phyloP scores from a whole-genome alignment of 2,888 invertebrate genomes.

The Melanchra persicariae region DNA sequence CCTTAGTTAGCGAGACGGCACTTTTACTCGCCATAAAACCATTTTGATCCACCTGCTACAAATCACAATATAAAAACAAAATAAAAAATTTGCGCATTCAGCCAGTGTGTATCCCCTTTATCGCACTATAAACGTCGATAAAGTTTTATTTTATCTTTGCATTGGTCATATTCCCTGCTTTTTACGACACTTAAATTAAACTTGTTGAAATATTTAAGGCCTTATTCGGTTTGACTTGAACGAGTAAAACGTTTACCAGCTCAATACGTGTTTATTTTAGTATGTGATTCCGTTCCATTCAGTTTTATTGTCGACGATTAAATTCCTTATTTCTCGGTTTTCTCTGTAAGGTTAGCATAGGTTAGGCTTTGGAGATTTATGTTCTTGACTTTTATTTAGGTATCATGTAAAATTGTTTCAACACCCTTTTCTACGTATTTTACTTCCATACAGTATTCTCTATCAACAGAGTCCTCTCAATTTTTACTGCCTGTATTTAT shows the following conservation, averaged over 20 bases:
- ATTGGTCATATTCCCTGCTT: conserved; percentile 65
- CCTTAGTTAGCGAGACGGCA: no score
- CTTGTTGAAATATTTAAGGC: conserved; percentile 61
- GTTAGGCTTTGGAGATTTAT: conserved; percentile 20
- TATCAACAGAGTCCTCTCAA: not conserved
- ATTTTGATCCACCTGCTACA: not conserved
- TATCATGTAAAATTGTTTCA: not conserved
- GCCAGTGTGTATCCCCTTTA: conserved; percentile 46
- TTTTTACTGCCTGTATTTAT: not conserved
- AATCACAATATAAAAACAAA: conserved; percentile 16
- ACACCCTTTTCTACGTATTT: not conserved
- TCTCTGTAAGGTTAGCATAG: conserved; percentile 19
- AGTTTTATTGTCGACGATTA: conserved; percentile 42
- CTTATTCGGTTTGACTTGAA: conserved; percentile 47
- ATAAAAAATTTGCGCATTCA: conserved; percentile 9
- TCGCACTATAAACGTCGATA: conserved; percentile 60
- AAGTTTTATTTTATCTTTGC: conserved; percentile 69
- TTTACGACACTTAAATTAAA: conserved; percentile 68
- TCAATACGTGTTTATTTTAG: conserved; percentile 49
- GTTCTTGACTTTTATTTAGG: not conserved
- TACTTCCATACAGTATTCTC: not conserved
- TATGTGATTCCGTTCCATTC: conserved; percentile 39
- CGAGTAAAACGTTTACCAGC: conserved; percentile 36
- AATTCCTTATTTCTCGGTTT: conserved; percentile 21
- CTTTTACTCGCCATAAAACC: no score